Evolutionary conservation across 2,113 vertebrate genomes (phyloP), one percentile per base, ranked within the genome.

Genomic region (Gallinago media): DNA sequence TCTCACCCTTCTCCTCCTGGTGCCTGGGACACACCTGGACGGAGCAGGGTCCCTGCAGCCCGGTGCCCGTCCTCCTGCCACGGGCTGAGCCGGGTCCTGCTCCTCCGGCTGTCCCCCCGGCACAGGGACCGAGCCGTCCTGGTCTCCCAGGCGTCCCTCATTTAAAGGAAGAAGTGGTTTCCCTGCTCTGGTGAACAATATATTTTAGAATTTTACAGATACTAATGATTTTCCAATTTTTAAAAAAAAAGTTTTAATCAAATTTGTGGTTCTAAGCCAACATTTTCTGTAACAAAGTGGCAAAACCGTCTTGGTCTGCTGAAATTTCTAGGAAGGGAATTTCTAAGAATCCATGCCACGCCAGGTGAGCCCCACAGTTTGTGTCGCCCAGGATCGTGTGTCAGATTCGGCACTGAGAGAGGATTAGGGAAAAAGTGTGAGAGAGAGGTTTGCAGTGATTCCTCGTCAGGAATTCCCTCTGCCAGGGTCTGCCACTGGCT

Each of bases 311-410:
- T 92, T n/a, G 29, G 74, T 68, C 85, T 88, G 63, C 42, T 74
- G 90, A 93, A 85, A n/a, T 75, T 93, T 95, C 88, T 81, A 56
- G 85, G 88, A 89, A 68, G 56, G 55, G 18, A 31, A 78, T 88
- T 97, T 94, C 87, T 78, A 81, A 74, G 88, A 92, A 85, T 85
- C 56, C 9, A 2, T 54, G 22, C 73, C 76, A 61, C 5, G 3
- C 31, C 27, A 17, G 38, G 50, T 87, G 50, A 78, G 73, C 55
- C 29, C 52, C 42, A 17, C 72, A 56, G 61, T 82, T 85, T 92
- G 17, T 82, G 58, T 68, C 55, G 85, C 59, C 66, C 42, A 27
- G 26, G 67, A 25, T 87, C 77, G 14, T 70, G 40, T 94, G 76
- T 91, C 68, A 81, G 91, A 94, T 91, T 89, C 52, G 42, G 42